Evolutionary conservation across 2,797 vertebrate species (phyloP), one percentile per base, ranked within the genome.

Genomic region (Scolopax bukidnonensis): DNA sequence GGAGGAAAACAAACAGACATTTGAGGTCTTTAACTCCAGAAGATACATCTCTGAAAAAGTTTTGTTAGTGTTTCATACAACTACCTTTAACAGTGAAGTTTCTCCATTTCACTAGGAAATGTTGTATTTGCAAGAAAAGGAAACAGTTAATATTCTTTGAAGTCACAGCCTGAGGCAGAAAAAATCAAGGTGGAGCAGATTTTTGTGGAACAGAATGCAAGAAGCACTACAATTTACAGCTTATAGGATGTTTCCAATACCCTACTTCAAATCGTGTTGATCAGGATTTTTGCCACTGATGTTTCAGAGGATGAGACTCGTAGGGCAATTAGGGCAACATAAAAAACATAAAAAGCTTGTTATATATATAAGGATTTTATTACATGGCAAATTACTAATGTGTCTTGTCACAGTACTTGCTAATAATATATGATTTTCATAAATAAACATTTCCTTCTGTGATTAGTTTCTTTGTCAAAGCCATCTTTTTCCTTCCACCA

Each of bases 211-310:
- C 19, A 79, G 27, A 75, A 51, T 24, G 3, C 11, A 73, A 69
- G 47, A 13, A 48, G 5, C 4, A 63, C 12, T 51, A 16, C 4
- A 51, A 12, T 0, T 45, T 28, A 10, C 0, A 48, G 8, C 4
- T 51, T 32, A 5, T 36, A n/a, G 6, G 16, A 18, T 30, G 12
- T 59, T 90, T 50, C 33, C 65, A 33, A 71, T 36, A 10, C 2
- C 7, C 9, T 43, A 0, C 4, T 32, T 33, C 36, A 41, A 38
- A 48, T 3, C 47, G 30, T 30, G 12, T 56, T 40, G 40, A 73
- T 30, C 3, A 3, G 3, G 19, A 84, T 24, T 61, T 69, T 70
- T 69, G 3, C 16, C 28, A 17, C 45, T n/a, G 48, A 32, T 3
- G 4, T 76, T 87, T 50, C 69, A 48, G 74, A 63, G 65, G 11